phyloP scores from a whole-genome alignment of 2,797 vertebrate genomes.

The Phrynocephalus guinanensis region DNA sequence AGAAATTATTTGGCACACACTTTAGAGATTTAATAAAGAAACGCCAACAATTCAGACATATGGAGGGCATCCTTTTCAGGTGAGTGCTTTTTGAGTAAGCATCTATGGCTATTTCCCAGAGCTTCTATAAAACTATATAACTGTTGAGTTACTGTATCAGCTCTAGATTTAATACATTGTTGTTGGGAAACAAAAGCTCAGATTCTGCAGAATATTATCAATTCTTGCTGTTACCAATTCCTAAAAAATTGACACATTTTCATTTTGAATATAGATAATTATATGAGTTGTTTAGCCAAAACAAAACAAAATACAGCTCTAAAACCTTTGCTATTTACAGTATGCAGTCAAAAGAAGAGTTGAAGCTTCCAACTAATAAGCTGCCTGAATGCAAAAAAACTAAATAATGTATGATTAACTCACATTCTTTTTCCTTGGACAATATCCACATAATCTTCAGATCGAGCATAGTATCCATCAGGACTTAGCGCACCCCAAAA shows the following conservation, averaged over 20 bases:
- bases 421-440: constrained; percentile 95
- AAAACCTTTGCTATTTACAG: not conserved
- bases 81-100: not conserved
- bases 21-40: not conserved
- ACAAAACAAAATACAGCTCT: not conserved
- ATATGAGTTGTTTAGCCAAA: not conserved
- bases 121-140: too few species aligned
- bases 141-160: too few species aligned
- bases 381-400: not conserved
- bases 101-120: not conserved
- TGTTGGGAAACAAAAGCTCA: too few species aligned
- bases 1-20: too few species aligned
- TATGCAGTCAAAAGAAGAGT: not conserved
- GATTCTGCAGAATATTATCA: too few species aligned
- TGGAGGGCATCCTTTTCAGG: not conserved
- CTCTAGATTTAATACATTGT: too few species aligned
- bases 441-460: constrained; percentile 97
- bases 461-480: constrained; percentile 96
- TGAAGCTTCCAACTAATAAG: not conserved
- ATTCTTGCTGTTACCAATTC: not conserved
- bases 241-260: not conserved
- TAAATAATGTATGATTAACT: constrained; percentile 73
- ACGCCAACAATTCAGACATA: not conserved
- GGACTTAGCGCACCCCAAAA: constrained; percentile 97
- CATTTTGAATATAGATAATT: not conserved